Evolutionary conservation across 2,113 vertebrate species (phyloP).

Genomic region (Passerina amoena): DNA sequence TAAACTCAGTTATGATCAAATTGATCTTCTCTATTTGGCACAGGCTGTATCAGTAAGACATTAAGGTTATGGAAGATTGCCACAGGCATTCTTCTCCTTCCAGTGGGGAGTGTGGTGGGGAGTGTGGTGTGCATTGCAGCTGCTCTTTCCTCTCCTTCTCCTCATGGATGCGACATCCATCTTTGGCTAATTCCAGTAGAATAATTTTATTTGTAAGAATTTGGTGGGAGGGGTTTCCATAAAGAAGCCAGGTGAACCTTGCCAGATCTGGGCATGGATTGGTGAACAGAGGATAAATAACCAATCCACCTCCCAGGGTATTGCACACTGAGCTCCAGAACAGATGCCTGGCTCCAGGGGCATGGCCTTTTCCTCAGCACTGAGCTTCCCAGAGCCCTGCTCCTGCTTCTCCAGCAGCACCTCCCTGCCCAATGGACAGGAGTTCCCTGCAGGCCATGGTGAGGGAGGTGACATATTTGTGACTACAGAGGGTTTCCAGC

Average conservation of each 20-base stretch:
- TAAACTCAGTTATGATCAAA: background rate
- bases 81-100: background rate
- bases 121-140: accelerated
- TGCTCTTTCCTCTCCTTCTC: background rate
- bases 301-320: background rate
- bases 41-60: background rate
- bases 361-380: background rate
- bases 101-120: background rate
- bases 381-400: background rate
- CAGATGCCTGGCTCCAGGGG: background rate
- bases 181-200: background rate
- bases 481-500: background rate
- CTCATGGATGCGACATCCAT: accelerated
- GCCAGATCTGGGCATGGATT: accelerated
- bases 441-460: background rate
- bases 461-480: background rate
- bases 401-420: background rate
- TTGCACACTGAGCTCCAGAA: background rate
- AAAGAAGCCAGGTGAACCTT: background rate
- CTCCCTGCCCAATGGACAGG: accelerated
- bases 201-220: background rate
- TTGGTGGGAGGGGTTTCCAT: background rate
- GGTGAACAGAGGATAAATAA: background rate
- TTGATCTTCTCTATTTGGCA: background rate
- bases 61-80: background rate